phyloP scores from a whole-genome alignment of 2,797 vertebrate genomes.

The Melanotaenia parkinsoni region DNA sequence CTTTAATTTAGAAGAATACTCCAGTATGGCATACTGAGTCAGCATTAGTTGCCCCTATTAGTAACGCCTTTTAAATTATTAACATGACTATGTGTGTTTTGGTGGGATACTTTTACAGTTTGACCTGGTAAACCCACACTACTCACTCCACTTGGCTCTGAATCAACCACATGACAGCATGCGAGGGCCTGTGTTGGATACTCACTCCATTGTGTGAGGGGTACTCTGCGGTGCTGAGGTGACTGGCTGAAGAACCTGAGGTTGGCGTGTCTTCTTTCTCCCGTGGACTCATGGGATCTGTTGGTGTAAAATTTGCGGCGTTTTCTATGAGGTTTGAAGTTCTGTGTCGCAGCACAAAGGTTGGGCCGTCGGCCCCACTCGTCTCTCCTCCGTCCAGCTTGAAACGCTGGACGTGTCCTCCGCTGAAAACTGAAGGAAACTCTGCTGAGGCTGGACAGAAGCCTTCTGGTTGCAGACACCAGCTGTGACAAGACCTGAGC shows the following conservation, averaged over 20 bases:
- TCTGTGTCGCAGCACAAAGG: constrained; percentile 82
- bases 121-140: constrained; percentile 33
- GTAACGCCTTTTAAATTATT: constrained; percentile 49
- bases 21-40: not conserved
- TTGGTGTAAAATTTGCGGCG: constrained; percentile 35
- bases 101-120: constrained; percentile 36
- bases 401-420: constrained; percentile 55
- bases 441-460: constrained; percentile 4
- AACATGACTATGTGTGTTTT: constrained; percentile 43
- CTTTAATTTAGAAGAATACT: not conserved
- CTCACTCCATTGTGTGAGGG: constrained; percentile 68
- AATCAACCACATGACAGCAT: constrained; percentile 42
- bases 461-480: constrained; percentile 8
- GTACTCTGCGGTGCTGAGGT: constrained; percentile 67
- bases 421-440: constrained; percentile 22
- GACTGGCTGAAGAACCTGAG: constrained; percentile 71
- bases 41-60: constrained; percentile 15
- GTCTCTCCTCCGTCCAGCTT: constrained; percentile 83
- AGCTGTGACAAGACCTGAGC: constrained; percentile 11
- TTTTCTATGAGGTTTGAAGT: constrained; percentile 57
- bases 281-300: constrained; percentile 66
- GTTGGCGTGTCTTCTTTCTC: constrained; percentile 52
- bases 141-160: constrained; percentile 13
- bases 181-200: constrained; percentile 3
- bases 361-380: constrained; percentile 72